Conservation (phyloP, 1,140 invertebrate genomes). For the Galendromus occidentalis region DNA sequence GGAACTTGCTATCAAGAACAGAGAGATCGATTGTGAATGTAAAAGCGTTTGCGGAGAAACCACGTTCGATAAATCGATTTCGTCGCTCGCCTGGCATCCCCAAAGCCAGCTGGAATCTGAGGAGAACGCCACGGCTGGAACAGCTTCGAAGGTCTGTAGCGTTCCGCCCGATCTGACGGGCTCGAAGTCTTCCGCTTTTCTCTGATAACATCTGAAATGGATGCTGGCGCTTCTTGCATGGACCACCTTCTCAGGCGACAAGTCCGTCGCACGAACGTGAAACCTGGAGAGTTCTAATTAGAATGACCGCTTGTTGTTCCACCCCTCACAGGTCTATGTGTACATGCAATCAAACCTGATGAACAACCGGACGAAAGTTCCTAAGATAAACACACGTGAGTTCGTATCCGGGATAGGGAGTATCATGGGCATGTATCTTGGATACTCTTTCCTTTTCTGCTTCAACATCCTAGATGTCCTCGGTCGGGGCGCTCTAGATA, state of each 20-base stretch:
- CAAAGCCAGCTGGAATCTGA: not conserved
- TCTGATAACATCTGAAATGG: not conserved
- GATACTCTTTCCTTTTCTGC: constrained; percentile 3
- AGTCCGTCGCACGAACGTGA: no score
- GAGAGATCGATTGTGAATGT: not conserved
- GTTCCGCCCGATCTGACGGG: no score
- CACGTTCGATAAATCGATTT: not conserved
- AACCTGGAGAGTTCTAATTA: no score
- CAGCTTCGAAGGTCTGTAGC: no score
- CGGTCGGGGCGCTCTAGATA: not conserved
- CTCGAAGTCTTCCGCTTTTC: no score
- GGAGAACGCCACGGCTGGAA: no score
- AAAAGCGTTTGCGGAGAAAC: not conserved
- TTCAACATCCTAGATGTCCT: not conserved
- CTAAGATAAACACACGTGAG: not conserved
- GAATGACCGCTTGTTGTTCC: no score
- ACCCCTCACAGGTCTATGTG: not conserved
- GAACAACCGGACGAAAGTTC: not conserved
- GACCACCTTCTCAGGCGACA: no score
- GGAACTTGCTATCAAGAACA: not conserved
- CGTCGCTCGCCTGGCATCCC: not conserved
- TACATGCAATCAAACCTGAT: constrained; percentile 4
- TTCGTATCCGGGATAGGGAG: constrained; percentile 2
- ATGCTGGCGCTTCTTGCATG: not conserved
- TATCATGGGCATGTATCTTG: constrained; percentile 5